Conservation (phyloP, 2,797 vertebrate genomes). For the Acipenser oxyrinchus region DNA sequence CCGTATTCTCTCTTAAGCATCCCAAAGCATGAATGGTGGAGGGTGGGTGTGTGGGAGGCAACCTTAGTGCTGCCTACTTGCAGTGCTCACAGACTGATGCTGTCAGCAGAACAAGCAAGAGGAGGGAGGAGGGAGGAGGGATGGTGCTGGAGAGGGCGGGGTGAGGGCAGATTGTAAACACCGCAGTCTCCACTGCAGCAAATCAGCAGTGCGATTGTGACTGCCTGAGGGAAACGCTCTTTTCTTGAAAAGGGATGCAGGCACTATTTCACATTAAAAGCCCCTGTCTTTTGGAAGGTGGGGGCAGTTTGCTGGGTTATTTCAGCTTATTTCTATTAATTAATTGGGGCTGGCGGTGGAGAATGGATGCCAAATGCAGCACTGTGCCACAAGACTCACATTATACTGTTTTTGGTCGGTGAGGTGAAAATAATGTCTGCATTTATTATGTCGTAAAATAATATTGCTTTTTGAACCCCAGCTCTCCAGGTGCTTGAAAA, state of each 20-base stretch:
- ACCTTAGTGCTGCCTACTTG: constrained; percentile 55
- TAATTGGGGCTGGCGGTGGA: constrained; percentile 18
- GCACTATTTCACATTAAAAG: constrained; percentile 50
- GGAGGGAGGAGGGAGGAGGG: constrained; percentile 27
- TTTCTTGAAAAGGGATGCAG: constrained; percentile 45
- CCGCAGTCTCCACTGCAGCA: constrained; percentile 77
- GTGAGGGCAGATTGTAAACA: constrained; percentile 63
- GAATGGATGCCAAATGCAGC: no score
- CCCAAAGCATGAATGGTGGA: constrained; percentile 66
- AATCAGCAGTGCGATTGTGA: constrained; percentile 67
- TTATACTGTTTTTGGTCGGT: no score
- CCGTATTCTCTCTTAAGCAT: constrained; percentile 61
- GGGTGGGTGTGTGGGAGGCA: constrained; percentile 44
- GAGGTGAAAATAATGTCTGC: no score
- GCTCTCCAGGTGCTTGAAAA: no score
- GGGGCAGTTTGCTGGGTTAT: constrained; percentile 4
- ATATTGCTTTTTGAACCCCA: no score
- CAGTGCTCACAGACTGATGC: constrained; percentile 70
- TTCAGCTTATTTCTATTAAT: constrained; percentile 19
- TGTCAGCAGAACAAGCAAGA: constrained; percentile 49
- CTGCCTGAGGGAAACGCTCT: constrained; percentile 42
- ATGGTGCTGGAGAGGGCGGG: constrained; percentile 26
- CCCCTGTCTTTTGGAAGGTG: constrained; percentile 4
- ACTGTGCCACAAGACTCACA: no score
- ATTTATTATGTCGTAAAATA: no score